Base-by-base conservation (phyloP, 2,797 vertebrate species). In the Chrosomus eos region DNA sequence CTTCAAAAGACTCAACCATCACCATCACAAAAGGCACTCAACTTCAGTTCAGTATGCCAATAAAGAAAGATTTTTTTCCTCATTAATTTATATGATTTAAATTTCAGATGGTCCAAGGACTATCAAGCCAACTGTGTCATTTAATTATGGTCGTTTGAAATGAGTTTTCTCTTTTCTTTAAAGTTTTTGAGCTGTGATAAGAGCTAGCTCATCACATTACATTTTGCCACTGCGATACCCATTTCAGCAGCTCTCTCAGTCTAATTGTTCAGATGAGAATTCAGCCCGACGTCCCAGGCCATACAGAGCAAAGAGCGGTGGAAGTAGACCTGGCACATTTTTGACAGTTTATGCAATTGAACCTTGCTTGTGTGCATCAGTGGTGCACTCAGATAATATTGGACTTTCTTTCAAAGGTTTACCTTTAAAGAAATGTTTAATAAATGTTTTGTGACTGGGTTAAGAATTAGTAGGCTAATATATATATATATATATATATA, bases 131-230 rank as follows among this genome's bases (percentile, higher is more conserved):
- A 45, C 88, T 82, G 80, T 86, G 72, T 87, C 80, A 87, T 88
- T 88, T 88, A 87, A 88, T 88, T 87, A 87, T 78, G 72, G 77
- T 45, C 19, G 23, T 83, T 81, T 84, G 84, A 86, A 87, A 88
- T 86, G 77, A 88, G 81, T 88, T 88, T 87, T 75, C 62, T 85
- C 73, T 83, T 88, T 81, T 80, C 82, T 81, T 83, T 76, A 88
- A 84, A 55, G 60, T 88, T 85, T 85, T 82, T 75, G 60, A 74
- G 74, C 80, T 71, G 43, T 40, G 85, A 88, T 85, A 88, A 87
- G 64, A 82, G 70, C 70, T 58, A 71, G 80, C 82, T 82, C 82
- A 87, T 82, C 80, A 85, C 79, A 82, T 85, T 84, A 84, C 38
- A 67, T 62, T 68, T 53, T 28, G 58, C 82, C 58, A 51, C 55